Percentiles rank a stretch among this genome's conserved stretches.
Conservation (phyloP, 2,888 invertebrate genomes). For the Mimachlamys varia region DNA sequence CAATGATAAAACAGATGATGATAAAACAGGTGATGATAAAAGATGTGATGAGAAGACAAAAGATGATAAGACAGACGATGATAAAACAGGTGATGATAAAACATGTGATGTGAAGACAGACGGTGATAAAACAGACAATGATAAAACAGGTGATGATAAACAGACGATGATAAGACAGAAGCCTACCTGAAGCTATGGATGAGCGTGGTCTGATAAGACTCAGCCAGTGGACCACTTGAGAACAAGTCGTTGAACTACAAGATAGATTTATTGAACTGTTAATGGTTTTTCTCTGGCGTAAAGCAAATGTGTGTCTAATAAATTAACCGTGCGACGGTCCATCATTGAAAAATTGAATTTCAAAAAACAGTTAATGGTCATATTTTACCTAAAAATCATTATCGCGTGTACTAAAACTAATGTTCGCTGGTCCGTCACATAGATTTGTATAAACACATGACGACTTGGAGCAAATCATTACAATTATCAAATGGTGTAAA, state of each 20-base stretch:
- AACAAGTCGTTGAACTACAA: constrained; percentile 11
- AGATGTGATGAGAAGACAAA: too few species aligned
- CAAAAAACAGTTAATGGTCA: neutral
- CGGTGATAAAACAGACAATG: too few species aligned
- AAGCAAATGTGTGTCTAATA: neutral
- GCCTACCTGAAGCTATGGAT: neutral
- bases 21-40: too few species aligned
- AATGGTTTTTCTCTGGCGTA: neutral
- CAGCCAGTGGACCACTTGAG: neutral
- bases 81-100: too few species aligned
- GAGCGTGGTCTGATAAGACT: neutral
- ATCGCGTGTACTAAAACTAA: neutral
- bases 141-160: neutral
- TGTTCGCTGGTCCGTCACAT: neutral
- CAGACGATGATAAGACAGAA: neutral
- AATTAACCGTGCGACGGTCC: neutral
- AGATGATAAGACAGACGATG: too few species aligned
- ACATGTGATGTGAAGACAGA: too few species aligned
- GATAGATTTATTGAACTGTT: constrained; percentile 2
- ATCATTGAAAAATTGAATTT: constrained; percentile 5
- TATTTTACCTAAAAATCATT: constrained; percentile 15
- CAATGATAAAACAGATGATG: neutral
- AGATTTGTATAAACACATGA: neutral
- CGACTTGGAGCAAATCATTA: neutral
- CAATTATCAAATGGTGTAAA: neutral